Evolutionary conservation across 1,140 invertebrate species (phyloP).

Genomic region (Lordiphosa collinella): DNA sequence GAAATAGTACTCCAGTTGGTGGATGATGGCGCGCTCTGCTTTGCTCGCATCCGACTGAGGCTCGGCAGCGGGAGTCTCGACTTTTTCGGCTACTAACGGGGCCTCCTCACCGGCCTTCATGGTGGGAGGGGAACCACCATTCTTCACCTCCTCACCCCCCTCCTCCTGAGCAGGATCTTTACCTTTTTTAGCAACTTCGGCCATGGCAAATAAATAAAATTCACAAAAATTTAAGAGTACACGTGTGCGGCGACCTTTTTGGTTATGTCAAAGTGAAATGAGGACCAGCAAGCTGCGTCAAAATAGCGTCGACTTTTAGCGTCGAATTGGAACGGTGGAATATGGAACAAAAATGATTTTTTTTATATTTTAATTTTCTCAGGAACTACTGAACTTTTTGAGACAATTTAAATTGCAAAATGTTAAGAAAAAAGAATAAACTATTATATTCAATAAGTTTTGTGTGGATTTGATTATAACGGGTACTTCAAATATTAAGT

Average conservation of each 20-base stretch:
- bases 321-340: too few relatives aligned
- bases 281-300: too few relatives aligned
- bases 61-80: slow-evolving; percentile 20
- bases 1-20: slow-evolving; percentile 85
- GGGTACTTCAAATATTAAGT: too few relatives aligned
- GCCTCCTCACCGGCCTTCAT: neutral
- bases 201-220: slow-evolving; percentile 38
- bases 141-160: slow-evolving; percentile 30
- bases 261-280: neutral
- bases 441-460: too few relatives aligned
- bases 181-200: slow-evolving; percentile 48
- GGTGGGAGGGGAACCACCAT: slow-evolving; percentile 25
- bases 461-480: too few relatives aligned
- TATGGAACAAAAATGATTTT: too few relatives aligned
- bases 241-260: slow-evolving; percentile 33
- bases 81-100: too few relatives aligned
- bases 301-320: too few relatives aligned
- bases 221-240: slow-evolving; percentile 20
- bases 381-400: too few relatives aligned
- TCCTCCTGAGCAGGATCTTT: slow-evolving; percentile 31
- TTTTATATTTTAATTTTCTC: too few relatives aligned
- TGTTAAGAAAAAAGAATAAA: too few relatives aligned
- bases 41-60: slow-evolving; percentile 60
- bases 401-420: too few relatives aligned
- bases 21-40: slow-evolving; percentile 82